phyloP scores from a whole-genome alignment of 2,888 invertebrate species.

The Trypoxylon attenuatum region DNA sequence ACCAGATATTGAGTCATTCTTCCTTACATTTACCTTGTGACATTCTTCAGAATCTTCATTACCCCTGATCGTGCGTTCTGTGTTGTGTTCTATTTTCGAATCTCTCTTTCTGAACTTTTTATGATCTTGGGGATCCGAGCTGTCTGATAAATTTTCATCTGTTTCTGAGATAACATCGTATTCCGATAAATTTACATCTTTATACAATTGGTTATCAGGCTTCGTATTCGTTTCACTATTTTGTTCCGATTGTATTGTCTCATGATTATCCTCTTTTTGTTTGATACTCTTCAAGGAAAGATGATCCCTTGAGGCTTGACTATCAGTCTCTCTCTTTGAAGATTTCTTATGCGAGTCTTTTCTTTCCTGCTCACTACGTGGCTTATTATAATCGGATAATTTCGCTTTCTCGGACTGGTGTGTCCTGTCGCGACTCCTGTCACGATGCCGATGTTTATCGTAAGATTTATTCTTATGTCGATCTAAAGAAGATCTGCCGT shows the following conservation, averaged over 20 bases:
- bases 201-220: conserved; percentile 51
- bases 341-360: conserved; percentile 26
- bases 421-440: conserved; percentile 52
- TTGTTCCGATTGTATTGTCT: conserved; percentile 17
- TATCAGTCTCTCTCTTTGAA: conserved; percentile 22
- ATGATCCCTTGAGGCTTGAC: conserved; percentile 21
- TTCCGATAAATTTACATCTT: conserved; percentile 64
- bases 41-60: conserved; percentile 48
- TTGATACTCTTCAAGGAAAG: conserved; percentile 27
- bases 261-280: conserved; percentile 30
- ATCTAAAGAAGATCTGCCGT: conserved; percentile 45
- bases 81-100: conserved; percentile 48
- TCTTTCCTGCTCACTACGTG: conserved; percentile 34
- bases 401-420: conserved; percentile 44
- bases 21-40: conserved; percentile 62
- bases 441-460: conserved; percentile 48
- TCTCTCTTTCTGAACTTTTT: conserved; percentile 41
- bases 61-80: conserved; percentile 37
- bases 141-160: conserved; percentile 53
- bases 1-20: conserved; percentile 46
- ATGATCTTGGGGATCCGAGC: conserved; percentile 22
- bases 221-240: conserved; percentile 28
- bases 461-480: conserved; percentile 48
- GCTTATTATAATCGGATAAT: conserved; percentile 27
- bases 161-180: conserved; percentile 65